These are phyloP conservation scores for Stichodactyla mertensii DNA, from an alignment of 64 coral and sea anemone genomes.

Conservation along the genomic window DNA sequence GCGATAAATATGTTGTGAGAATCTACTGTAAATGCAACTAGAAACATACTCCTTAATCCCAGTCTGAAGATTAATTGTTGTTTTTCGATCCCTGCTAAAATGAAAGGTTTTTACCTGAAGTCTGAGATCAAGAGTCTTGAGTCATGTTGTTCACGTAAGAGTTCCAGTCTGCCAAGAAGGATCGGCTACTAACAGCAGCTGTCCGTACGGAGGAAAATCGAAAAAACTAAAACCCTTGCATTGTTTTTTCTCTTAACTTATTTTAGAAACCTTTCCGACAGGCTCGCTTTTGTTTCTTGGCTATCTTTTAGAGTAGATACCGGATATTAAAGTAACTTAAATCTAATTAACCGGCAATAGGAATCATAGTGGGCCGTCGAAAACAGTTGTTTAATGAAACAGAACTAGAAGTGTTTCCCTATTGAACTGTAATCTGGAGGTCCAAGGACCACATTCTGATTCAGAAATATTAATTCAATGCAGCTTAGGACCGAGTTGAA, in stretches of 20 bases:
- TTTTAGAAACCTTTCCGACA: slow-evolving; percentile 4
- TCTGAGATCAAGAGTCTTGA: neutral
- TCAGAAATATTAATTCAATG: neutral
- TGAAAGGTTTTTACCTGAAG: neutral
- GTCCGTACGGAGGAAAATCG: neutral
- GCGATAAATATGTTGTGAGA: neutral
- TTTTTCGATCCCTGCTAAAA: neutral
- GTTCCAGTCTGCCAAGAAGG: neutral
- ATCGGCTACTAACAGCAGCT: neutral
- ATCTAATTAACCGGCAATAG: slow-evolving; percentile 7
- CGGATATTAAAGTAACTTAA: slow-evolving; percentile 10
- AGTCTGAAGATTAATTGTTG: neutral
- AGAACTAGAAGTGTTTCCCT: neutral
- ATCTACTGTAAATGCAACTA: neutral
- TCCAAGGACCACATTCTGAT: neutral
- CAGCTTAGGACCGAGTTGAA: neutral
- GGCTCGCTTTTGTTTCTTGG: slow-evolving; percentile 1
- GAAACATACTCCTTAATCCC: neutral
- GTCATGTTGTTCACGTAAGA: neutral
- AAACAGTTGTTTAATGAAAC: slow-evolving; percentile 1
- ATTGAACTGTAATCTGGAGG: neutral
- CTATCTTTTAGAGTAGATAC: neutral
- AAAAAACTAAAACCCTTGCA: neutral
- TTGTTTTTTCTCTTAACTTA: slow-evolving; percentile 4
- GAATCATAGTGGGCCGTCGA: neutral